phyloP scores from a whole-genome alignment of 2,888 invertebrate genomes.

The Argyra leucocephala region DNA sequence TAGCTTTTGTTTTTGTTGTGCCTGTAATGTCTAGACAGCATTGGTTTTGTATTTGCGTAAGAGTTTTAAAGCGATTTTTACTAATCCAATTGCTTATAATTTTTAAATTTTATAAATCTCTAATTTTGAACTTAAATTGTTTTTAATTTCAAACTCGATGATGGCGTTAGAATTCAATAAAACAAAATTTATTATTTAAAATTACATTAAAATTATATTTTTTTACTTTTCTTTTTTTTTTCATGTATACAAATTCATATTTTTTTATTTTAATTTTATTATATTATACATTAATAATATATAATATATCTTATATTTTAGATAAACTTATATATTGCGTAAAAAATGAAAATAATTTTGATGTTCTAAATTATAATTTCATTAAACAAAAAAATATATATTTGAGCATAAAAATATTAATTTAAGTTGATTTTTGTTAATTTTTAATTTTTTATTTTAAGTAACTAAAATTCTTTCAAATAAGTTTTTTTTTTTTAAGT shows the following conservation, averaged over 20 bases:
- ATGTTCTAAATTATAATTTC: background rate
- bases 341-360: background rate
- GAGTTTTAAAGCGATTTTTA: too few relatives aligned
- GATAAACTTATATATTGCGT: background rate
- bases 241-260: slow-evolving; percentile 4
- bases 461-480: background rate
- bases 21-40: too few relatives aligned
- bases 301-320: background rate
- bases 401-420: background rate
- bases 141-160: too few relatives aligned
- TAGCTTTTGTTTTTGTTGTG: too few relatives aligned
- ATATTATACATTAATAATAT: background rate
- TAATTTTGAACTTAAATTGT: too few relatives aligned
- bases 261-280: background rate
- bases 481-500: background rate
- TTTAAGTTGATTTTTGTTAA: background rate
- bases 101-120: too few relatives aligned
- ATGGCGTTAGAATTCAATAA: background rate
- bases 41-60: too few relatives aligned
- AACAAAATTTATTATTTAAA: background rate
- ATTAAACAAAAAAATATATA: background rate
- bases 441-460: background rate
- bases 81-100: too few relatives aligned
- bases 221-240: background rate
- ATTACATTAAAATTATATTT: slow-evolving; percentile 1